Conservation (phyloP, 2,113 vertebrate species). For the Athene cunicularia region DNA sequence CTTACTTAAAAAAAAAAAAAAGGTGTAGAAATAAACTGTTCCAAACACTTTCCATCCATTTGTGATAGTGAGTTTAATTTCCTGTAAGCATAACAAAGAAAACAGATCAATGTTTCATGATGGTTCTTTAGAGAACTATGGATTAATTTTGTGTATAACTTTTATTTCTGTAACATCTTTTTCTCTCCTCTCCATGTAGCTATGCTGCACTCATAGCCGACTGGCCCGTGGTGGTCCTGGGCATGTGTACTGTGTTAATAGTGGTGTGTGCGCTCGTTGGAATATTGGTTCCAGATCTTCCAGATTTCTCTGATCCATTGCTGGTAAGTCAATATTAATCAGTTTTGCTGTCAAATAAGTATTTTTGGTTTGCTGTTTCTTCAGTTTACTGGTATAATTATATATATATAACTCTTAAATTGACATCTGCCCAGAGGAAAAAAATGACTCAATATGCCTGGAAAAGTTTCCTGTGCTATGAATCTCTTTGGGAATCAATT, state of each 20-base stretch:
- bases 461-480: background rate
- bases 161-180: background rate
- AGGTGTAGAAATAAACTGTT: background rate
- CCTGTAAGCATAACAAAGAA: background rate
- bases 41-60: background rate
- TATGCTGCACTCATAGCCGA: conserved; percentile 95
- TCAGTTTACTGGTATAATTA: no score
- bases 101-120: background rate
- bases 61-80: background rate
- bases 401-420: no score
- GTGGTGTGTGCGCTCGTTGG: conserved; percentile 94
- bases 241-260: conserved; percentile 93
- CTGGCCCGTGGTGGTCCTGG: conserved; percentile 96
- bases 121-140: background rate
- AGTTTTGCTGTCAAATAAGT: background rate
- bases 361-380: background rate
- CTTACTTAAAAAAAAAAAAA: background rate
- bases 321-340: conserved; percentile 81
- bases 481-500: background rate
- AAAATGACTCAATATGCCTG: background rate
- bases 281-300: conserved; percentile 92
- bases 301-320: conserved; percentile 95
- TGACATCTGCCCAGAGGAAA: background rate
- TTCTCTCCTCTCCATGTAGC: conserved; percentile 64
- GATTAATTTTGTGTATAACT: background rate